Conservation (phyloP, 2,888 invertebrate genomes). For the Tetranychus piercei region DNA sequence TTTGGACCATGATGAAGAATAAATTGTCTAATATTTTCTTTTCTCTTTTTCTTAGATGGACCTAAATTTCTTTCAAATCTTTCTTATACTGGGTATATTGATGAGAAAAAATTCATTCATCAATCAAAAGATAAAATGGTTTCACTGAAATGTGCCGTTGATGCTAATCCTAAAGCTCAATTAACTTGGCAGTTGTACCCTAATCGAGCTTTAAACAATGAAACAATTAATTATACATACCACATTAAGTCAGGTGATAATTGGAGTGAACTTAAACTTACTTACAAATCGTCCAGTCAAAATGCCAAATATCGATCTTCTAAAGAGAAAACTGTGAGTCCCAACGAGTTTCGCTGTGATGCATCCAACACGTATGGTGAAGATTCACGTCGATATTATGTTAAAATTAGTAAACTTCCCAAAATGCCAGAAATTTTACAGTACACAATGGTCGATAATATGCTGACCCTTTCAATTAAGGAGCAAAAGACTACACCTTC, state of each 20-base stretch:
- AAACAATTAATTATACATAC: background rate
- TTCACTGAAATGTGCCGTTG: conserved; percentile 13
- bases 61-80: background rate
- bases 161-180: conserved; percentile 17
- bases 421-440: conserved; percentile 10
- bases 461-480: conserved; percentile 13
- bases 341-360: conserved; percentile 8
- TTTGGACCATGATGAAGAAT: too few species aligned
- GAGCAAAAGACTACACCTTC: conserved; percentile 15
- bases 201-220: background rate
- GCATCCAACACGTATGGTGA: conserved; percentile 13
- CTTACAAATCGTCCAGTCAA: background rate
- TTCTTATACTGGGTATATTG: background rate
- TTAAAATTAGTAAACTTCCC: conserved; percentile 17
- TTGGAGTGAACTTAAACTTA: conserved; percentile 13
- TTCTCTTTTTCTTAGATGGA: background rate
- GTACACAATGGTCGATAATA: background rate
- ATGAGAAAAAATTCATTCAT: background rate
- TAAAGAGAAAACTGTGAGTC: conserved; percentile 2
- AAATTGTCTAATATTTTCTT: background rate
- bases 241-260: conserved; percentile 12
- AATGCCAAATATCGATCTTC: background rate
- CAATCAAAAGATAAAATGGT: background rate
- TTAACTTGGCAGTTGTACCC: conserved; percentile 6
- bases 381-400: conserved; percentile 8